phyloP scores from a whole-genome alignment of 2,797 vertebrate genomes.

The Sebastes ruberrimus region DNA sequence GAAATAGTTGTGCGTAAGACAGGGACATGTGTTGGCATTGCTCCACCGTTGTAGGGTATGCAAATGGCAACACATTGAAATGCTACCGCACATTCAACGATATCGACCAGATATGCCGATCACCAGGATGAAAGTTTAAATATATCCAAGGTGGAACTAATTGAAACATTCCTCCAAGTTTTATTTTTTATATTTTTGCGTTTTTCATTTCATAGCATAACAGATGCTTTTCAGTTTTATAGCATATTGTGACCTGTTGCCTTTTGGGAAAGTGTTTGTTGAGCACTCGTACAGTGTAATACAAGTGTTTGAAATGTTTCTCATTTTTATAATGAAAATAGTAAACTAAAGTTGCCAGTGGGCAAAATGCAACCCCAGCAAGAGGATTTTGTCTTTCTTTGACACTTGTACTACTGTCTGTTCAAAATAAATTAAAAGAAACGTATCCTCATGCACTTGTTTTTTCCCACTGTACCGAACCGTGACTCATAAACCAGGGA shows the following conservation, averaged over 20 bases:
- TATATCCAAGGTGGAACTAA: neutral
- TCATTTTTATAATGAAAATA: neutral
- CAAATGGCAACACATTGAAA: neutral
- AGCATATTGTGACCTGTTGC: too few species aligned
- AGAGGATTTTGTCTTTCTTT: neutral
- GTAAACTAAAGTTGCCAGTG: neutral
- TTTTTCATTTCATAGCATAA: too few species aligned
- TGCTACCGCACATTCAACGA: neutral
- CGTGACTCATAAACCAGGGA: neutral
- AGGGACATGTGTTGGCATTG: neutral
- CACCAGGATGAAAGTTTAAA: neutral
- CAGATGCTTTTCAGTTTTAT: too few species aligned
- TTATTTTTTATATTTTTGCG: neutral
- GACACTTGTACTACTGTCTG: neutral
- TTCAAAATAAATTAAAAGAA: neutral
- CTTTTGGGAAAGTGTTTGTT: too few species aligned
- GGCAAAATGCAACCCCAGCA: neutral
- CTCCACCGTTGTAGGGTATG: neutral
- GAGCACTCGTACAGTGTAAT: neutral
- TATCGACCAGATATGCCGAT: too few species aligned
- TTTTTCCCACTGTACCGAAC: neutral
- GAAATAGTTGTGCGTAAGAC: neutral
- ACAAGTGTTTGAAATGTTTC: neutral
- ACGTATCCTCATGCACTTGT: neutral
- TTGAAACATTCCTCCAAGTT: neutral